Evolutionary conservation across 2,113 vertebrate genomes (phyloP).

Genomic region (Myanophis thanlyinensis): DNA sequence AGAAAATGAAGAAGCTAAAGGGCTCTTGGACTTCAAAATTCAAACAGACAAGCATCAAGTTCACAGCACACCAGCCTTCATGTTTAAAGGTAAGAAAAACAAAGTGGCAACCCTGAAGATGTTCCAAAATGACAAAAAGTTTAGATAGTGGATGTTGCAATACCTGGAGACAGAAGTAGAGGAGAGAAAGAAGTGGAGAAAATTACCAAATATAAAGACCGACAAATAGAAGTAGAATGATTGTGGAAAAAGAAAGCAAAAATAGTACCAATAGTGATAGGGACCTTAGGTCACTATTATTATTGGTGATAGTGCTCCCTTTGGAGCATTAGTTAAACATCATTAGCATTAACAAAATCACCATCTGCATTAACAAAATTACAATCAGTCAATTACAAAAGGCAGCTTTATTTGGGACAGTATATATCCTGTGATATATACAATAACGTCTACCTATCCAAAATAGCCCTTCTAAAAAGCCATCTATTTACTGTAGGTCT

Average conservation of each 20-base stretch:
- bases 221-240: not conserved
- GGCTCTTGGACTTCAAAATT: not conserved
- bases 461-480: not conserved
- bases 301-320: not conserved
- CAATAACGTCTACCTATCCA: not conserved
- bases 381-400: not conserved
- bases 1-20: not conserved
- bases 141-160: not conserved
- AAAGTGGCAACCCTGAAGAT: too few species aligned
- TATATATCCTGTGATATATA: not conserved
- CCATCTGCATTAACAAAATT: not conserved
- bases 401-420: not conserved
- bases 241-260: not conserved
- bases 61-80: not conserved
- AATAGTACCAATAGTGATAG: not conserved
- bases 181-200: too few species aligned
- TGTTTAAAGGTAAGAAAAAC: not conserved
- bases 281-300: not conserved
- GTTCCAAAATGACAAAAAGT: too few species aligned
- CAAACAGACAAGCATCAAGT: not conserved
- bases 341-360: not conserved
- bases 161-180: not conserved
- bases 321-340: not conserved
- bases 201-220: not conserved
- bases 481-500: not conserved